Evolutionary conservation across 2,888 invertebrate species (phyloP), one percentile per base, ranked within the genome.

Genomic region (Acronicta aceris): DNA sequence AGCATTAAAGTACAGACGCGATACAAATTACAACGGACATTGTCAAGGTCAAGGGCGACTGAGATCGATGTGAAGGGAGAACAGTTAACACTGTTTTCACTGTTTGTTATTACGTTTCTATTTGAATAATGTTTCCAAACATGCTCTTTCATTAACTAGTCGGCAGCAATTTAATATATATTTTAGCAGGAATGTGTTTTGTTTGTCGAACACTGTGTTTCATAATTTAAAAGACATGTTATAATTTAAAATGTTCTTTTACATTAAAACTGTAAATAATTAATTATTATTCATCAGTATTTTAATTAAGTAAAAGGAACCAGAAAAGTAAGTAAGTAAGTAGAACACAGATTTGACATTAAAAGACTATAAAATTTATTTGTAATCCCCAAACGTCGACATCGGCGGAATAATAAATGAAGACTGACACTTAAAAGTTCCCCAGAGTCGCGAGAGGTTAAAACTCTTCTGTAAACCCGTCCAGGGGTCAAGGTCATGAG

Each of bases 1-100:
- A 70, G 71, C 76, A 69, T 71, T 74, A 78, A 72, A 56, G 57
- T 56, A 69, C 77, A 79, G 78, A 51, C 13, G 76, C 77, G 75
- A 79, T 78, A 81, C 67, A 78, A 75, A 81, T 81, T 69, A 79
- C 74, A 67, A 56, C 64, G 60, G 65, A 63, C 67, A 65, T 61
- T 69, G 53, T 57, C 77, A 84, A 81, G 81, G 81, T 76, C 77
- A 82, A 83, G 79, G 81, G 64, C 74, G 74, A 21, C 43, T n/a
- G 16, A 58, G 71, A 78, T 70, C 59, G 63, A 76, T 72, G 67
- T 65, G 58, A 55, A 61, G 52, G 43, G 58, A 57, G 60, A 65
- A 73, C 53, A 49, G 52, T 63, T 64, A 38, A 54, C 60, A 49
- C 41, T 13, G 12, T 59, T 69, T 53, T 70, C 57, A 51, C 61